Evolutionary conservation across 2,113 vertebrate species (phyloP).

Genomic region (Epinephelus fuscoguttatus): DNA sequence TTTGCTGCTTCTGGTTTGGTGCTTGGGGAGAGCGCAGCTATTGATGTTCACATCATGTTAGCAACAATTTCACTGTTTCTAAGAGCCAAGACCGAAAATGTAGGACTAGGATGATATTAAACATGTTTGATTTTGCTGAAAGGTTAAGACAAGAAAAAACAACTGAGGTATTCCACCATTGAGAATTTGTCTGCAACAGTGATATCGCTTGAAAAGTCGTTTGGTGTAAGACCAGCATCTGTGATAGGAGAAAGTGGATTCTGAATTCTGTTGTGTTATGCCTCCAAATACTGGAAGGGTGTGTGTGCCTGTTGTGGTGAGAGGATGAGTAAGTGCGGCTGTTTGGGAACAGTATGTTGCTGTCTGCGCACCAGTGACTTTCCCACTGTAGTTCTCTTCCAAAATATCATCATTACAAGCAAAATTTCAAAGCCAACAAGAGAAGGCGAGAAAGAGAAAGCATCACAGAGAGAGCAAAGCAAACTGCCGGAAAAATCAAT

Average conservation of each 20-base stretch:
- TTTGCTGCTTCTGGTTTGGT: too few relatives aligned
- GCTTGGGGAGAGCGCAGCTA: too few relatives aligned
- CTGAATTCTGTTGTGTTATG: not conserved
- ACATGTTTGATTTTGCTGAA: too few relatives aligned
- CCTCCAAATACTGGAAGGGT: not conserved
- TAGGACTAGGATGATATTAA: too few relatives aligned
- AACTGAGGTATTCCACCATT: too few relatives aligned
- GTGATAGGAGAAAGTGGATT: not conserved
- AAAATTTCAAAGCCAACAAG: conserved; percentile 16
- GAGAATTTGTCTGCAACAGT: too few relatives aligned
- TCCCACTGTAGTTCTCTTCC: not conserved
- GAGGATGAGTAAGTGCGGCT: not conserved
- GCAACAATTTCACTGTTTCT: too few relatives aligned
- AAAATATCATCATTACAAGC: conserved; percentile 39
- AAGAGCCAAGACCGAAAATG: too few relatives aligned
- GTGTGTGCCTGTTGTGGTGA: not conserved
- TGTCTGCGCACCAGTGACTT: not conserved
- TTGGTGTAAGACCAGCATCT: not conserved
- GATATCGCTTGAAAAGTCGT: too few relatives aligned
- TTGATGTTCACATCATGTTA: too few relatives aligned
- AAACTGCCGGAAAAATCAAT: conserved; percentile 27
- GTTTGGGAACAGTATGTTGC: not conserved
- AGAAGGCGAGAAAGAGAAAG: not conserved
- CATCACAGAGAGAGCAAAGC: not conserved
- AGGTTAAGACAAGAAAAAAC: too few relatives aligned